These are phyloP conservation scores for Poliocrania exsul DNA, from an alignment of 2,797 vertebrate species.

Conservation along the genomic window DNA sequence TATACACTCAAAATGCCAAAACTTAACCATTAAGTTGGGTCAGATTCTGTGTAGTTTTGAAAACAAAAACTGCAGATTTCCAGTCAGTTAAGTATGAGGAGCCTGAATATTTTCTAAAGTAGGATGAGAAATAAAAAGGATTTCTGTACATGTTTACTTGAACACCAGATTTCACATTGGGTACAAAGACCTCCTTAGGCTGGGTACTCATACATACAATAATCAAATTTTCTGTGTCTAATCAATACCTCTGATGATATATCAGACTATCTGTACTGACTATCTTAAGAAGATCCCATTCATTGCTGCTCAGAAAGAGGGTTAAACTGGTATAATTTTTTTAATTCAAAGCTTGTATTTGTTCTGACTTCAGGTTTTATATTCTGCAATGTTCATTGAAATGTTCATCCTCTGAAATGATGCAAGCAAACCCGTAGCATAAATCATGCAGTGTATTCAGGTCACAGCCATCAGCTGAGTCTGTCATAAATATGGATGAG, in stretches of 20 bases:
- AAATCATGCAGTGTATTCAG: background rate
- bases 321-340: background rate
- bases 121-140: background rate
- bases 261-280: too few species aligned
- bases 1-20: background rate
- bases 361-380: background rate
- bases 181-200: background rate
- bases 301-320: background rate
- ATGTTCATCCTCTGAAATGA: background rate
- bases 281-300: background rate
- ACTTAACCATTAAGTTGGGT: background rate
- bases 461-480: background rate
- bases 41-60: background rate
- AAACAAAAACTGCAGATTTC: background rate
- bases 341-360: background rate
- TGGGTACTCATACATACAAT: rapidly evolving
- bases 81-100: background rate
- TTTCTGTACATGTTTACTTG: background rate
- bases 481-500: background rate
- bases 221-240: background rate
- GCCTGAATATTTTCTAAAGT: background rate
- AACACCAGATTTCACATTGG: background rate
- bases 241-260: background rate
- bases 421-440: background rate
- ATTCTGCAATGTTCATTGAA: background rate